phyloP scores from a whole-genome alignment of 2,797 vertebrate genomes.

The Melanogrammus aeglefinus region DNA sequence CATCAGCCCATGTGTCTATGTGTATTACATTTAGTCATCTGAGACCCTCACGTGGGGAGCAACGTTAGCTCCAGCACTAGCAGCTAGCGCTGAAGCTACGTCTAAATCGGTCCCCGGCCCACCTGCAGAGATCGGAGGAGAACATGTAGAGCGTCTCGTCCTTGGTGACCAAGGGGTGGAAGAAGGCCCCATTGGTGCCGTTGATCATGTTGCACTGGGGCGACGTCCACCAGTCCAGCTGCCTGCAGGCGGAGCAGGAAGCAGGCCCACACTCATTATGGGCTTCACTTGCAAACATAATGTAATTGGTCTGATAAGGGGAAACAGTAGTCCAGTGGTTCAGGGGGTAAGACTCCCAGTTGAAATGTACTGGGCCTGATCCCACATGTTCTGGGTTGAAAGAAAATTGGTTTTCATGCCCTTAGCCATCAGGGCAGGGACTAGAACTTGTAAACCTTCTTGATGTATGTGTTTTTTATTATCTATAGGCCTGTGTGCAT shows the following conservation, averaged over 20 bases:
- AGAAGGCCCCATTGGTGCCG: conserved; percentile 90
- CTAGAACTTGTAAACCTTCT: too few relatives aligned
- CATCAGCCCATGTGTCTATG: too few relatives aligned
- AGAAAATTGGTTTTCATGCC: too few relatives aligned
- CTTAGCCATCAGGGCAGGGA: too few relatives aligned
- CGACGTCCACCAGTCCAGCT: conserved; percentile 86
- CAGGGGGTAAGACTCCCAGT: too few relatives aligned
- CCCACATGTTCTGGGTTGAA: not conserved
- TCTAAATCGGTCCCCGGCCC: conserved; percentile 24
- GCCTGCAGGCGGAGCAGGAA: conserved; percentile 57
- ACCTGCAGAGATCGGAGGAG: conserved; percentile 95
- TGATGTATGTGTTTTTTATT: too few relatives aligned
- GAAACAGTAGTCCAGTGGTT: too few relatives aligned
- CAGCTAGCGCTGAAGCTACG: too few relatives aligned
- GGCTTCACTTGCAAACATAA: not conserved
- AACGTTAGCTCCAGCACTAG: not conserved
- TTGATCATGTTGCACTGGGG: conserved; percentile 93
- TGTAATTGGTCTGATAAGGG: too few relatives aligned
- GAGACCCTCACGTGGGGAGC: not conserved
- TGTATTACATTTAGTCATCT: not conserved
- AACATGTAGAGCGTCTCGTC: conserved; percentile 87
- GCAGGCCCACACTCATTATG: not conserved
- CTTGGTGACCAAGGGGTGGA: conserved; percentile 84
- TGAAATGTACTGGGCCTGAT: too few relatives aligned
- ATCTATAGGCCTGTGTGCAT: too few relatives aligned